phyloP scores from a whole-genome alignment of 2,797 vertebrate genomes.

The Eurystomus glaucurus region DNA sequence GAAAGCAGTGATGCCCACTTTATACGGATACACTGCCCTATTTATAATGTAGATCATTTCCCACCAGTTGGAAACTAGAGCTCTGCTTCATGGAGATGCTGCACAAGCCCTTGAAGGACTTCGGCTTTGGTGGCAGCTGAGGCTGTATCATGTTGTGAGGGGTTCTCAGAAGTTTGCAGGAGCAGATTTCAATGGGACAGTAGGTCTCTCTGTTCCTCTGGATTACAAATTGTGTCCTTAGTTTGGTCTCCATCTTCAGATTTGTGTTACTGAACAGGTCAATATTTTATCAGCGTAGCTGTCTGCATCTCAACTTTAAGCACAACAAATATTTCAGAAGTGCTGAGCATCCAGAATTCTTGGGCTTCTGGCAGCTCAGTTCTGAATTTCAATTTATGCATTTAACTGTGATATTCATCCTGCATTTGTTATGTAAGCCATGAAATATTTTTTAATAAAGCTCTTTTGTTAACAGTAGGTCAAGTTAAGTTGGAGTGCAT shows the following conservation, averaged over 20 bases:
- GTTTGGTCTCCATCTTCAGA: not conserved
- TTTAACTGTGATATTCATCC: not conserved
- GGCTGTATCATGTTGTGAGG: not conserved
- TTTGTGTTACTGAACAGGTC: not conserved
- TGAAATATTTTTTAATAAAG: not conserved
- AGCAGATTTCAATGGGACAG: not conserved
- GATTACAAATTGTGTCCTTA: not conserved
- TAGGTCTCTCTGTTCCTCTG: not conserved
- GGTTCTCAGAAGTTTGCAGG: not conserved
- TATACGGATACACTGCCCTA: not conserved
- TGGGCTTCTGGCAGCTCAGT: not conserved
- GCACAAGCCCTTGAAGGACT: not conserved
- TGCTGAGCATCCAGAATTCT: not conserved
- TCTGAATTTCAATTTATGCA: not conserved
- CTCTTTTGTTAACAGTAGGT: not conserved
- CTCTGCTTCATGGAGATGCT: not conserved
- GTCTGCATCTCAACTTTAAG: not conserved
- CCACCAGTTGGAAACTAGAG: not conserved
- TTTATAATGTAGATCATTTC: not conserved
- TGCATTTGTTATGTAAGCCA: not conserved
- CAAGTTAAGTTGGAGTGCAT: not conserved
- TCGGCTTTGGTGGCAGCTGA: not conserved
- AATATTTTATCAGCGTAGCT: not conserved
- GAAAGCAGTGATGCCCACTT: not conserved
- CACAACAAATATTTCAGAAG: not conserved